These are phyloP conservation scores for Leucania comma DNA, from an alignment of 2,888 invertebrate genomes.

Conservation along the genomic window DNA sequence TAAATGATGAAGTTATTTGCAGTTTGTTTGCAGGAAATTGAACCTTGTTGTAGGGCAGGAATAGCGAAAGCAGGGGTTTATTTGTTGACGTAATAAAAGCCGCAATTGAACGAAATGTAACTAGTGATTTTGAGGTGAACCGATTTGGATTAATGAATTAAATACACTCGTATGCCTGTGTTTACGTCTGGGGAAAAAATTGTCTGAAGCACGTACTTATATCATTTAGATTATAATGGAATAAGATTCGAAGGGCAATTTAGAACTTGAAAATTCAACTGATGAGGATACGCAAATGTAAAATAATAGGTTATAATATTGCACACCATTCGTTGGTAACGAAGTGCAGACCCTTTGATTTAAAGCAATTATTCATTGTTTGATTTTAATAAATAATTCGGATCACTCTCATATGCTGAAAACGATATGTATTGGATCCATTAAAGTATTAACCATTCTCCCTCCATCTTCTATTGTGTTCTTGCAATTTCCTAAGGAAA, in stretches of 20 bases:
- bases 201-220: constrained; percentile 9
- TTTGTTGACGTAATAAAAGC: constrained; percentile 26
- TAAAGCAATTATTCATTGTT: no score
- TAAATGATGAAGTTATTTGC: constrained; percentile 41
- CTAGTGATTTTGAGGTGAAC: constrained; percentile 66
- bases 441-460: no score
- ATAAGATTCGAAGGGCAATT: not conserved
- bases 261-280: not conserved
- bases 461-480: no score
- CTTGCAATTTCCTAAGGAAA: no score
- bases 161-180: constrained; percentile 51
- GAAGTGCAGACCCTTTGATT: no score
- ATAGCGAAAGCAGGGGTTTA: constrained; percentile 1
- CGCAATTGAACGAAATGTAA: constrained; percentile 59
- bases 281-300: not conserved
- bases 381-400: not conserved
- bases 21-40: constrained; percentile 20
- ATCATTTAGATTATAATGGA: not conserved
- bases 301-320: not conserved
- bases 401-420: not conserved
- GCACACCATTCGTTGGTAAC: not conserved
- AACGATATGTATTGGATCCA: not conserved
- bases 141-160: constrained; percentile 70
- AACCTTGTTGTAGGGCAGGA: constrained; percentile 17
- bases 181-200: constrained; percentile 28